Evolutionary conservation across 2,888 invertebrate species (phyloP), one percentile per base, ranked within the genome.

Genomic region (Mesorhabditis sp.): DNA sequence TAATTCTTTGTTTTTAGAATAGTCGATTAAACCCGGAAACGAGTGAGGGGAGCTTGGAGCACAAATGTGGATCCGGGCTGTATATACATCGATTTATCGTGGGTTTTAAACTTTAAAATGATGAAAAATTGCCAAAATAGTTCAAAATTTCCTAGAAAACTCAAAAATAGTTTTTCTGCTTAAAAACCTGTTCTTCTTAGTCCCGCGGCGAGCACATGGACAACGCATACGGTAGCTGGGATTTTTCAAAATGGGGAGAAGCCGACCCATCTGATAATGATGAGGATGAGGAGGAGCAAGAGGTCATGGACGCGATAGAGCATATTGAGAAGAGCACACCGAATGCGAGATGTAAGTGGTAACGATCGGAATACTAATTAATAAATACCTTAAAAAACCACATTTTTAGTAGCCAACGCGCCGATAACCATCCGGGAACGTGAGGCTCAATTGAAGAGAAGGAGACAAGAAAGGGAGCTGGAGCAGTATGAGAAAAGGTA

Each of bases 31-130:
- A 10, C 7, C 58, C n/a, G 10, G 58, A 50, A 50, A n/a, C 7
- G n/a, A 10, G 10, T 2, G 58, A n/a, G 58, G n/a, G n/a, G 7
- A n/a, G 10, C n/a, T n/a, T n/a, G 7, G 7, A 10, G 58, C 58
- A 50, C 58, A 50, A 50, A 50, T 50, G 58, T 50, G 58, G 58
- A n/a, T 50, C 58, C 58, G 58, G 58, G 58, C 58, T 50, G 58
- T 50, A 50, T 50, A 13, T 50, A n/a, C 58, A 50, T 50, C 58
- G 58, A 10, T 50, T 50, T n/a, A 50, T 50, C 10, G 58, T 50
- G 1, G n/a, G 58, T 50, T 50, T 13, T 50, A 10, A n/a, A 50
- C 10, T 28, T 28, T 13, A 50, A 50, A 50, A 50, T 50, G 10
- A n/a, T 50, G n/a, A 50, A 50, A 50, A 50, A 50, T 13, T 28